Evolutionary conservation across 2,888 invertebrate species (phyloP), one percentile per base, ranked within the genome.

Genomic region (Bibio marci): DNA sequence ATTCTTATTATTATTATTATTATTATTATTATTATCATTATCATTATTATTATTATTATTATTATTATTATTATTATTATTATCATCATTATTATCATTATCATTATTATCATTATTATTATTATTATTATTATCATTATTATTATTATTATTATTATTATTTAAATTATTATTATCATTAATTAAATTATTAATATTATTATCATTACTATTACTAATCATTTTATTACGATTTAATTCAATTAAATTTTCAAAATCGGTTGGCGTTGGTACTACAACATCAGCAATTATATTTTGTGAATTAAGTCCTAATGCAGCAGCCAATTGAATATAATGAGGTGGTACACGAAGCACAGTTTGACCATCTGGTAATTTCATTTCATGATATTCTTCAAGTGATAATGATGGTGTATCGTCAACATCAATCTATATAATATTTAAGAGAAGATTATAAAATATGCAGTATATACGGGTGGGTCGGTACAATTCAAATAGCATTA

Each of bases 271-370:
- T 40, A 56, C 49, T 7, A 8, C 19, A 11, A 34, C 18, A 35
- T 5, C 25, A 18, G 22, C 26, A 22, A 57, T 52, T 44, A 58
- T 51, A 3, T 55, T 50, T 43, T 59, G 56, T 7, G 58, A 53
- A 41, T 53, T 58, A 5, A 60, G 41, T 2, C 59, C 60, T 26
- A 59, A 45, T 2, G 70, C 69, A 0, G 68, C 67, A 3, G 69
- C 67, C 37, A 70, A 50, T 49, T 71, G 70, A 15, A 70, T 68
- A 50, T 71, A 71, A 49, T 71, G 70, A 43, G 69, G 70, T 34
- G 71, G 71, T 25, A 71, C 54, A 10, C 71, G 60, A 45, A 71
- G 64, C 7, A 71, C 68, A 3, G 69, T 67, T 45, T 67, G 66
- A 18, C 4, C 66, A 46, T 68, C 66, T 2, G 65, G 64, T 34